phyloP scores from a whole-genome alignment of 1,140 invertebrate genomes.

The Apis laboriosa region DNA sequence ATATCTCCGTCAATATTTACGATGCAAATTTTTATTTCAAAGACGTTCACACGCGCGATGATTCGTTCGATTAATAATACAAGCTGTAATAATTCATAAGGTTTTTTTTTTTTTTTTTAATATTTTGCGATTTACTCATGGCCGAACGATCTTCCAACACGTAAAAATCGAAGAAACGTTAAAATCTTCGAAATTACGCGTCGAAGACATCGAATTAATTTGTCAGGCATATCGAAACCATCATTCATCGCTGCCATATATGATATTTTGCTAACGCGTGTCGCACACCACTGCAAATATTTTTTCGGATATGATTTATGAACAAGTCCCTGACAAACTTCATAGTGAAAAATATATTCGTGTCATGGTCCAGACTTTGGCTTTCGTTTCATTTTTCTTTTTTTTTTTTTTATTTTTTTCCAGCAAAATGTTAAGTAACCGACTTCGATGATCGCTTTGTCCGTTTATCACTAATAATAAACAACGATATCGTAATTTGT shows the following conservation, averaged over 20 bases:
- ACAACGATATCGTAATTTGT: conserved; percentile 49
- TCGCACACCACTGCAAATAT: conserved; percentile 45
- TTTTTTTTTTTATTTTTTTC: conserved; percentile 1
- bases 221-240: conserved; percentile 37
- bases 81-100: conserved; percentile 12
- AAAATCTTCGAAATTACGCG: conserved; percentile 45
- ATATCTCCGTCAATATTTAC: conserved; percentile 9
- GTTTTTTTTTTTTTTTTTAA: not conserved
- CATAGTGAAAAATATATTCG: conserved; percentile 50
- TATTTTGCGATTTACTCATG: not conserved
- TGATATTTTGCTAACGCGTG: conserved; percentile 54
- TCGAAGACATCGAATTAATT: conserved; percentile 52
- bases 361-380: conserved; percentile 48
- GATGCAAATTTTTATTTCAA: not conserved
- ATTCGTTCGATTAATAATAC: conserved; percentile 43
- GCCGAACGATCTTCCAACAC: not conserved
- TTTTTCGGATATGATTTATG: conserved; percentile 63
- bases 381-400: conserved; percentile 16
- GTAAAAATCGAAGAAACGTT: conserved; percentile 26
- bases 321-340: conserved; percentile 54
- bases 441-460: conserved; percentile 43
- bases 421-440: conserved; percentile 58
- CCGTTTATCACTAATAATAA: conserved; percentile 56
- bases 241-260: conserved; percentile 49
- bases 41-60: conserved; percentile 6